Evolutionary conservation across 2,888 invertebrate species (phyloP), one percentile per base, ranked within the genome.

Genomic region (Criorhina ranunculi): DNA sequence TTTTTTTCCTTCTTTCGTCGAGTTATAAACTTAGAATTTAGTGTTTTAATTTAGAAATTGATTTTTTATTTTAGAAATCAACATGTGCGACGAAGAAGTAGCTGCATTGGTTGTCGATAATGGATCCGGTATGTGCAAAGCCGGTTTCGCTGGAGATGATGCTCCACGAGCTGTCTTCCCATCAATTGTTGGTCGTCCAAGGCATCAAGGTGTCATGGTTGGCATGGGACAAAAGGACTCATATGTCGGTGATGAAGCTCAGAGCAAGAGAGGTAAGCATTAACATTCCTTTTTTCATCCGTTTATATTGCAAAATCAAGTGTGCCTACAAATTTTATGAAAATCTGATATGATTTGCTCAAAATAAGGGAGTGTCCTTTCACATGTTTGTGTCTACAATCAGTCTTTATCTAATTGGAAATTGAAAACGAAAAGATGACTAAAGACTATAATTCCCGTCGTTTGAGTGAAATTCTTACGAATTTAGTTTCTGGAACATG

Each of bases 61-160:
- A 35, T 49, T 42, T 77, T 66, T 37, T 9, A 4, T 88, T 90
- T 49, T 78, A 91, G 91, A 90, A 90, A 89, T 89, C 90, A 95
- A 94, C 92, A 97, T 97, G 97, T 97, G 96, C 94, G 97, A 98
- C 95, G 98, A 98, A 93, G 98, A 98, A 94, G 97, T 98, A 94
- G 97, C 97, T 93, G 96, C 96, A 91, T 95, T 96, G 92, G 96
- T 97, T 91, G 96, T 96, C 90, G 98, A 98, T 94, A 95, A 96
- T 93, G 98, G 98, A 88, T 97, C 98, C 90, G 96, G 96, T 91
- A 97, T 97, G 96, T 97, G 97, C 95, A 97, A 97, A 93, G 97
- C 97, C 92, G 97, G 97, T 88, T 97, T 97, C 93, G 96, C 97
- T 88, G 97, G 96, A 87, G 98, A 98, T 91, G 95, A 96, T 90